Conservation (phyloP, 2,888 invertebrate species). For the Caenorhabditis sinica region DNA sequence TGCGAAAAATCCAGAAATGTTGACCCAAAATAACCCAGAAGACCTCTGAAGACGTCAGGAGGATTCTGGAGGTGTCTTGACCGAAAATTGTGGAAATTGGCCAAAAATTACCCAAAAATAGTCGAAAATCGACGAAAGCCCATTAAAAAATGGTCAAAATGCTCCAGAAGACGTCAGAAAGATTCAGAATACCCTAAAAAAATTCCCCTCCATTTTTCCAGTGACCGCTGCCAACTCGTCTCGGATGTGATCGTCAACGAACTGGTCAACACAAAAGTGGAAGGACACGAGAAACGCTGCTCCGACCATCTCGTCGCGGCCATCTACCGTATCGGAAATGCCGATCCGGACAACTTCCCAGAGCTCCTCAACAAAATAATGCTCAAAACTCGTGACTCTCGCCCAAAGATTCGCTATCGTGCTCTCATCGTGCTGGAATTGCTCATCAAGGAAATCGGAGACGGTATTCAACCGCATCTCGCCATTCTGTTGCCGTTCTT, state of each 20-base stretch:
- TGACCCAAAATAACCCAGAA: too few species aligned
- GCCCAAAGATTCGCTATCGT: slow-evolving; percentile 74
- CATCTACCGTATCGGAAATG: slow-evolving; percentile 72
- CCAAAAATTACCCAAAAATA: too few species aligned
- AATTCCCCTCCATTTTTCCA: slow-evolving; percentile 57
- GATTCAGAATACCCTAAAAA: too few species aligned
- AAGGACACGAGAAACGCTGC: slow-evolving; percentile 80
- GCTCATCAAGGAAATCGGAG: slow-evolving; percentile 77
- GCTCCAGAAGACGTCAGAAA: too few species aligned
- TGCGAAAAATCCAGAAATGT: too few species aligned
- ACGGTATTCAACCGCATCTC: slow-evolving; percentile 78
- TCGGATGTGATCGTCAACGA: slow-evolving; percentile 75
- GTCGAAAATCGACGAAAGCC: too few species aligned
- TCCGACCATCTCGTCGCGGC: slow-evolving; percentile 72
- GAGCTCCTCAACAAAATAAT: slow-evolving; percentile 73
- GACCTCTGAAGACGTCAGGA: too few species aligned
- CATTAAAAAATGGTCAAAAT: too few species aligned
- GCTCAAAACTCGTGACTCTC: slow-evolving; percentile 71
- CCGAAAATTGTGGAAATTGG: too few species aligned
- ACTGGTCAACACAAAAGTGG: slow-evolving; percentile 77
- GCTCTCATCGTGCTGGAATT: slow-evolving; percentile 78
- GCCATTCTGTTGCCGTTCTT: slow-evolving; percentile 78
- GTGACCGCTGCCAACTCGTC: slow-evolving; percentile 77
- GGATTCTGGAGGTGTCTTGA: too few species aligned
- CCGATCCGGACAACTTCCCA: slow-evolving; percentile 67